Evolutionary conservation across 2,797 vertebrate genomes (phyloP).

Genomic region (Sternarchorhynchus goeldii): DNA sequence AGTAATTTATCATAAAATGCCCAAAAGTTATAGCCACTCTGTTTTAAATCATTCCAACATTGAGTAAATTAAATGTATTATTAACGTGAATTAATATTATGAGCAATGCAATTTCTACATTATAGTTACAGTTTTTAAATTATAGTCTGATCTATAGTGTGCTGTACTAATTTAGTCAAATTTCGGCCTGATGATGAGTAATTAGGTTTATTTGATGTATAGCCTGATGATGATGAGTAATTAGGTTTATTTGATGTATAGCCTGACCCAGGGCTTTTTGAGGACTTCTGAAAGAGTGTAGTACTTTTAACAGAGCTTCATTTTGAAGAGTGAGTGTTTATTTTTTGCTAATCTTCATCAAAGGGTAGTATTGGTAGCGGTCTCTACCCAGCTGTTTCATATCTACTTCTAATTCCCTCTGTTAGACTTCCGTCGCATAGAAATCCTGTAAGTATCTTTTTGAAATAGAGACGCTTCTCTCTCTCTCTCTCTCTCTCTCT

Average conservation of each 20-base stretch:
- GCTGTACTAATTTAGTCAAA: too few species aligned
- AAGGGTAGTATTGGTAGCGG: conserved; percentile 35
- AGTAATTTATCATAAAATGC: too few species aligned
- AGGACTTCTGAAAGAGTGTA: neutral
- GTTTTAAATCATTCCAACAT: too few species aligned
- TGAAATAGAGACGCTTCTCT: conserved; percentile 42
- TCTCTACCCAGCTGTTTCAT: conserved; percentile 51
- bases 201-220: neutral
- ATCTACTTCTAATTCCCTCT: conserved; percentile 57
- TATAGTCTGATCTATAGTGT: too few species aligned
- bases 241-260: neutral
- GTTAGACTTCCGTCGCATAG: conserved; percentile 46
- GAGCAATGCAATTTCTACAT: too few species aligned
- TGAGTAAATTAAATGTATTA: too few species aligned
- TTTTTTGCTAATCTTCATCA: conserved; percentile 32
- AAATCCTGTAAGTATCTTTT: conserved; percentile 56
- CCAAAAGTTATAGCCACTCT: too few species aligned
- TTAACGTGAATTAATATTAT: too few species aligned
- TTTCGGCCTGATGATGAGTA: too few species aligned
- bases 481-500: conserved; percentile 1
- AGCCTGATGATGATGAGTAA: too few species aligned
- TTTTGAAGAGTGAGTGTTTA: conserved; percentile 49
- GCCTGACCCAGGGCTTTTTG: neutral
- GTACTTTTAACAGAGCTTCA: conserved; percentile 27
- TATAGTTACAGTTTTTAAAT: too few species aligned